A percentile compares a stretch with the other conserved stretches of the same genome.
These are phyloP conservation scores for Meiosimyza platycephala DNA, from an alignment of 2,888 invertebrate species.

Conservation along the genomic window DNA sequence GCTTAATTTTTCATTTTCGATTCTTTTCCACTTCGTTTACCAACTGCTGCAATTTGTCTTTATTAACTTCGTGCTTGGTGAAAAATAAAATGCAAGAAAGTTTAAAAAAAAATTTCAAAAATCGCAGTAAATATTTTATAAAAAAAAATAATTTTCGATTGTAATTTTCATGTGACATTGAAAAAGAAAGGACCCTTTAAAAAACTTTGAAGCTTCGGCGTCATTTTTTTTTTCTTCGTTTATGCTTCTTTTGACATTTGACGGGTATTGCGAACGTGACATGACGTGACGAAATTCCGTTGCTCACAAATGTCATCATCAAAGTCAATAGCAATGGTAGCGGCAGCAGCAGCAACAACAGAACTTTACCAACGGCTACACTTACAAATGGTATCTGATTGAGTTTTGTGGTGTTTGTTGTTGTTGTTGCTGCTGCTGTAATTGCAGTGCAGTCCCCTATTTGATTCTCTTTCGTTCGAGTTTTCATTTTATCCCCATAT, in stretches of 20 bases:
- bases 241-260: slow-evolving; percentile 52
- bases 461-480: slow-evolving; percentile 1
- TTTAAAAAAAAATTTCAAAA: background rate
- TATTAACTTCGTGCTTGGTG: slow-evolving; percentile 60
- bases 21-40: background rate
- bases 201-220: background rate
- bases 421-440: slow-evolving; percentile 4
- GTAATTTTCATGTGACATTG: background rate
- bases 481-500: background rate
- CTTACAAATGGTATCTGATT: no score
- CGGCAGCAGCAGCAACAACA: background rate
- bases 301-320: slow-evolving; percentile 34
- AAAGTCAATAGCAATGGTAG: slow-evolving; percentile 4
- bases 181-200: no score
- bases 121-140: slow-evolving; percentile 16
- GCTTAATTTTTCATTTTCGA: slow-evolving; percentile 35
- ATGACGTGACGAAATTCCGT: slow-evolving; percentile 23
- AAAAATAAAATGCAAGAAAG: background rate
- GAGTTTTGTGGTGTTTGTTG: no score
- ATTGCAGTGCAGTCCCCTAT: no score
- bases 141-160: background rate
- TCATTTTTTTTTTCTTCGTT: slow-evolving; percentile 35
- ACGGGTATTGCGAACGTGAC: slow-evolving; percentile 62
- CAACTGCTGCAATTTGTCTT: slow-evolving; percentile 59
- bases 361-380: no score